Evolutionary conservation across 2,888 invertebrate genomes (phyloP).

Genomic region (Drosophila formosana): DNA sequence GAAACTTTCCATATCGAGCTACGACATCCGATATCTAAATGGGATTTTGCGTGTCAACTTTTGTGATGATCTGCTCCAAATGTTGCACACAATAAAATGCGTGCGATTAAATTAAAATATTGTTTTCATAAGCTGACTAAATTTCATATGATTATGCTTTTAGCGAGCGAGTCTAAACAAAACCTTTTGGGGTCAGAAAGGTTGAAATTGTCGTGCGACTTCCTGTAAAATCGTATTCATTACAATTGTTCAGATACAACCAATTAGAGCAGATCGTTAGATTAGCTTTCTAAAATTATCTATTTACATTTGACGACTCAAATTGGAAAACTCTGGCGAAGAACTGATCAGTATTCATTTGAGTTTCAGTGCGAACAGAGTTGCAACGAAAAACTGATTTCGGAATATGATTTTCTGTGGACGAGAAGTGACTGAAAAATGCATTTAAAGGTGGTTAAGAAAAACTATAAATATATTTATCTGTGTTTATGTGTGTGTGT

Average conservation of each 20-base stretch:
- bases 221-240: slow-evolving; percentile 50
- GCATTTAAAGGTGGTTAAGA: slow-evolving; percentile 3
- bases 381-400: neutral
- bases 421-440: slow-evolving; percentile 1
- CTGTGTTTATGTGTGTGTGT: neutral
- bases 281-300: slow-evolving; percentile 25
- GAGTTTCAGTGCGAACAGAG: slow-evolving; percentile 19
- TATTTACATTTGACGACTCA: neutral
- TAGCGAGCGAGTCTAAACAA: neutral
- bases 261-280: slow-evolving; percentile 67
- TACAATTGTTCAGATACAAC: slow-evolving; percentile 28
- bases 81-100: slow-evolving; percentile 33
- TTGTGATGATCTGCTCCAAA: slow-evolving; percentile 38
- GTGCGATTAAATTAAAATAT: slow-evolving; percentile 5
- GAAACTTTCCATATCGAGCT: slow-evolving; percentile 32
- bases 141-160: neutral
- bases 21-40: slow-evolving; percentile 24
- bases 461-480: neutral
- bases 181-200: slow-evolving; percentile 4
- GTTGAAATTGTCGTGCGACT: slow-evolving; percentile 19
- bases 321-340: neutral
- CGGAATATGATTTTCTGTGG: neutral
- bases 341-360: slow-evolving; percentile 30
- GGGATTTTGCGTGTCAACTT: neutral
- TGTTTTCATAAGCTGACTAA: slow-evolving; percentile 5